Conservation (phyloP, 1,140 invertebrate species). For the Nephila pilipes region DNA sequence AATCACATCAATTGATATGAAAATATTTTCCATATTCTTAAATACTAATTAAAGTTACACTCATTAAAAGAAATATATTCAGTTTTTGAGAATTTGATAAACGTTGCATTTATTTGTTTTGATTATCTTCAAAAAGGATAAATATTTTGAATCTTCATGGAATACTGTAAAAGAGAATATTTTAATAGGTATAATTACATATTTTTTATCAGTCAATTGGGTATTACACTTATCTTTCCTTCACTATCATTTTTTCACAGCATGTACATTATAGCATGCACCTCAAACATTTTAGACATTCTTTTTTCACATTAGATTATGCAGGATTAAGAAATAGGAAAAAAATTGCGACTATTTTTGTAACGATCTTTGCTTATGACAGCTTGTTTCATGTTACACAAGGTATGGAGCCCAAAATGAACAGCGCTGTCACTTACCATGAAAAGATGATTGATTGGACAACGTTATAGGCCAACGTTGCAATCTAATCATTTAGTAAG, state of each 20-base stretch:
- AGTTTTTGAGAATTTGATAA: no score
- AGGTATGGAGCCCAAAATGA: constrained; percentile 63
- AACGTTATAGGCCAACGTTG: constrained; percentile 25
- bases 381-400: constrained; percentile 38
- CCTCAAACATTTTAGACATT: not conserved
- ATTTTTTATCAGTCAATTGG: not conserved
- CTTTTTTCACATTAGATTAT: not conserved
- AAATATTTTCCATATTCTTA: no score
- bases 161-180: no score
- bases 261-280: not conserved
- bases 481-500: constrained; percentile 72
- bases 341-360: constrained; percentile 33
- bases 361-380: not conserved
- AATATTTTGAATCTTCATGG: no score
- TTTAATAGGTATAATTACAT: no score
- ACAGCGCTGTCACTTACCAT: constrained; percentile 37
- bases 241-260: not conserved
- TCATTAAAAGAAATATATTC: no score
- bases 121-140: no score
- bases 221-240: not conserved
- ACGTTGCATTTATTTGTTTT: no score
- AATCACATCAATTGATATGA: no score
- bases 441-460: constrained; percentile 69
- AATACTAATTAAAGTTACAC: no score
- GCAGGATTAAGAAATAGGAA: not conserved